Base-by-base conservation (phyloP, 2,797 vertebrate species). In the Sphenodon punctatus region DNA sequence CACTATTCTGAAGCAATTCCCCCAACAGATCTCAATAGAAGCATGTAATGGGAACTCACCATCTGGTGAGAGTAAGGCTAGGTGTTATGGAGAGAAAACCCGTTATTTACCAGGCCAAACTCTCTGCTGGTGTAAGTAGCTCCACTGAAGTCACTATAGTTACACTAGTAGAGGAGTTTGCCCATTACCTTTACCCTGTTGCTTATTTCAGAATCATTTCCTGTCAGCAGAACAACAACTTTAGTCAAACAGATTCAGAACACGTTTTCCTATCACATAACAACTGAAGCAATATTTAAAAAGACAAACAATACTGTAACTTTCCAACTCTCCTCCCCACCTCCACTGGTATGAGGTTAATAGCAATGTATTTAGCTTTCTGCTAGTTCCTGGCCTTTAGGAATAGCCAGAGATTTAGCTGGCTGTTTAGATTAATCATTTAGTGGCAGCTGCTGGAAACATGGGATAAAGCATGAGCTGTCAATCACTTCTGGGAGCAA, bases 341-440 rank as follows among this genome's bases (percentile, higher is more conserved):
- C 79, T 60, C 63, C 43, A 45, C 75, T 83, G 88, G 85, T 70
- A 71, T 1, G 4, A 87, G 84, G 66, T 90, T 84, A 88, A 89
- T 77, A 70, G 75, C 68, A 7, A n/a, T 58, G 42, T 60, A 85
- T 90, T 91, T 84, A 87, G 67, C 84, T 67, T 89, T 67, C 56
- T 81, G 68, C 67, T 72, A 55, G 58, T 82, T 84, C 73, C 64
- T 39, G 10, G 59, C 61, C 64, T 78, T 90, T 80, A 89, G 88
- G 81, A 88, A 89, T 75, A 86, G 67, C 76, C 58, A 70, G 67
- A 80, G 79, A 69, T 88, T 89, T 82, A 81, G 39, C 77, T 84
- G 72, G 30, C 67, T 39, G 65, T 46, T 84, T 87, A 61, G 55
- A 70, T 74, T 86, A 88, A 89, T 86, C 70, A 48, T 67, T 41